Base-by-base conservation (phyloP, 2,888 invertebrate species). In the Ormyrus nitidulus region DNA sequence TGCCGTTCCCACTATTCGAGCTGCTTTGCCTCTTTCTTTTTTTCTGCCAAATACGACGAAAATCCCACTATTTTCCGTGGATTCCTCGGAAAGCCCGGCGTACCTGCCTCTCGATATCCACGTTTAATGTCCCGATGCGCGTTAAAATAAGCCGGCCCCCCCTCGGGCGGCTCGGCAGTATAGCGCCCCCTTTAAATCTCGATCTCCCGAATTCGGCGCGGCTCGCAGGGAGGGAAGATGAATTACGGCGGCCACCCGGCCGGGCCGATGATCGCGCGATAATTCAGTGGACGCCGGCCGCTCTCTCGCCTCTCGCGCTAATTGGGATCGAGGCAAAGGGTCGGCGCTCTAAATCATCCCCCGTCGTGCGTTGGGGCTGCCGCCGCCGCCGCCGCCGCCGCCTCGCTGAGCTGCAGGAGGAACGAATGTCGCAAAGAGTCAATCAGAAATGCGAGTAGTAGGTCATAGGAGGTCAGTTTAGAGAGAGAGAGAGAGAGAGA, bases 371-470 rank as follows among this genome's bases (percentile, higher is more conserved):
- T 11, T 11, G 10, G 11, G 10, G 53, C 53, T 9, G 34, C 34
- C 34, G 34, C 34, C 4, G 34, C 34, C 34, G 19, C 19, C 19
- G 53, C 53, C 0, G 34, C 34, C 34, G 34, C 34, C 4, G 34
- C 34, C 34, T 34, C 34, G 34, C 34, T 0, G 34, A 34, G 34
- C 34, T 34, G 34, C 34, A 34, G 34, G 34, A 34, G 34, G 34
- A 34, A 34, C 34, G 34, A 34, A 34, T 34, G 34, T 34, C 34
- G 34, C 34, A 34, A 34, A 34, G 34, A 34, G 34, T 34, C 34
- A 34, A 34, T 34, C 71, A 49, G 61, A 70, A 78, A 78, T 66
- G 70, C 78, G 78, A 75, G 65, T n/a, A 78, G 70, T 81, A 54
- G 81, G 81, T 81, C 81, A 71, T 6, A 7, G 49, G 7, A 46